Conservation (phyloP, 1,140 invertebrate genomes). For the Conus ventricosus region DNA sequence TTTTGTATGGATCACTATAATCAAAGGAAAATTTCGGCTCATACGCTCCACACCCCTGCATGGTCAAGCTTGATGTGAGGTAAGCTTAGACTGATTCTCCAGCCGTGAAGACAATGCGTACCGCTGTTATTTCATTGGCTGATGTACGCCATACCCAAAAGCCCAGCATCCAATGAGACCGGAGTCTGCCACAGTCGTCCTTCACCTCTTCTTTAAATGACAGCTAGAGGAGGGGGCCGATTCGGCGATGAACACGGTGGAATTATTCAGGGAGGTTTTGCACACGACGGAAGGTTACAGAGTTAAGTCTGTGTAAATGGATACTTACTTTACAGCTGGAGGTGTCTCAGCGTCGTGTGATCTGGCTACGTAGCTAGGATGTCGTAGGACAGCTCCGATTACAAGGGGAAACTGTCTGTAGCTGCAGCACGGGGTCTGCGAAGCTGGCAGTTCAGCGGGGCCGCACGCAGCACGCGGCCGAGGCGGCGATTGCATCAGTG, state of each 20-base stretch:
- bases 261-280: background rate
- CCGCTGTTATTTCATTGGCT: background rate
- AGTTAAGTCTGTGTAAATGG: background rate
- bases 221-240: background rate
- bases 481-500: background rate
- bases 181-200: background rate
- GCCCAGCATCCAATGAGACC: background rate
- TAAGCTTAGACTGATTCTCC: background rate
- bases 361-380: background rate
- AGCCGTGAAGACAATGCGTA: background rate
- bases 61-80: slow-evolving; percentile 26
- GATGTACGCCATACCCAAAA: background rate
- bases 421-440: background rate
- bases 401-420: background rate
- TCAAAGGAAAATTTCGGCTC: background rate
- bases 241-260: background rate
- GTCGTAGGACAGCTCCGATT: background rate
- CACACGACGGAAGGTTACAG: background rate
- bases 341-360: background rate
- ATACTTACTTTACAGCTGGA: slow-evolving; percentile 1
- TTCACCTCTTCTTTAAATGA: slow-evolving; percentile 4
- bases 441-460: background rate
- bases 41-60: slow-evolving; percentile 1
- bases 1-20: background rate
- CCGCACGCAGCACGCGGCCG: background rate